These are phyloP conservation scores for Pristionchus mayeri DNA, from an alignment of 2,888 invertebrate genomes.

Conservation along the genomic window DNA sequence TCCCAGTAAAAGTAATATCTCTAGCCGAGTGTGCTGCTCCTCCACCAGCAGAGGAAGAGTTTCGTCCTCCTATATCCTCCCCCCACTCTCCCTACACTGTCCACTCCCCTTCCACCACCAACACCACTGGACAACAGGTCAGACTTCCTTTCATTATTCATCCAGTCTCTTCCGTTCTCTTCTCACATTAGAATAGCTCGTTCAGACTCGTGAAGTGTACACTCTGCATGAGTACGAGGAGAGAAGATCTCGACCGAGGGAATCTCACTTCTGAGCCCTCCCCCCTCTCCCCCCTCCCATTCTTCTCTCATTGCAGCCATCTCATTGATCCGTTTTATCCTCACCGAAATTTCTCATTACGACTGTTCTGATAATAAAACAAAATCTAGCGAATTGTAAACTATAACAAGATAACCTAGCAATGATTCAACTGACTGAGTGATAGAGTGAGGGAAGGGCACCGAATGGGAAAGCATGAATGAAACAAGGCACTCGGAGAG, in stretches of 20 bases:
- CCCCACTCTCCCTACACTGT: conserved; percentile 24
- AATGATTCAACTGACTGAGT: not conserved
- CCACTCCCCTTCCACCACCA: conserved; percentile 34
- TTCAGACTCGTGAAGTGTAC: conserved; percentile 36
- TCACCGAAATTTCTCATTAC: not conserved
- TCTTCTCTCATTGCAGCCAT: not conserved
- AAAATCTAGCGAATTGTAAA: conserved; percentile 23
- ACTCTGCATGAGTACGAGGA: conserved; percentile 34
- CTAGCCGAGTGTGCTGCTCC: not conserved
- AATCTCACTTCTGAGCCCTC: conserved; percentile 42
- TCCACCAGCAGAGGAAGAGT: not conserved
- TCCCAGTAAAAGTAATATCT: no score
- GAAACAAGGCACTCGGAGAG: conserved; percentile 29
- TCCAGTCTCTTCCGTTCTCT: not conserved
- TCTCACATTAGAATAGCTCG: no score
- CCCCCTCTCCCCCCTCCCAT: not conserved
- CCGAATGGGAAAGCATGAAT: not conserved
- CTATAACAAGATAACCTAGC: conserved; percentile 1
- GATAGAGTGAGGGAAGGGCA: not conserved
- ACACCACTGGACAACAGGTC: conserved; percentile 6
- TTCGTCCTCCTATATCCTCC: not conserved
- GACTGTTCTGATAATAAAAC: not conserved
- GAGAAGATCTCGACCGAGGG: conserved; percentile 26
- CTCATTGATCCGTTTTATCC: no score
- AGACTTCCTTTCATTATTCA: not conserved